Evolutionary conservation across 2,888 invertebrate species (phyloP), one percentile per base, ranked within the genome.

Genomic region (Epistrophella euchroma): DNA sequence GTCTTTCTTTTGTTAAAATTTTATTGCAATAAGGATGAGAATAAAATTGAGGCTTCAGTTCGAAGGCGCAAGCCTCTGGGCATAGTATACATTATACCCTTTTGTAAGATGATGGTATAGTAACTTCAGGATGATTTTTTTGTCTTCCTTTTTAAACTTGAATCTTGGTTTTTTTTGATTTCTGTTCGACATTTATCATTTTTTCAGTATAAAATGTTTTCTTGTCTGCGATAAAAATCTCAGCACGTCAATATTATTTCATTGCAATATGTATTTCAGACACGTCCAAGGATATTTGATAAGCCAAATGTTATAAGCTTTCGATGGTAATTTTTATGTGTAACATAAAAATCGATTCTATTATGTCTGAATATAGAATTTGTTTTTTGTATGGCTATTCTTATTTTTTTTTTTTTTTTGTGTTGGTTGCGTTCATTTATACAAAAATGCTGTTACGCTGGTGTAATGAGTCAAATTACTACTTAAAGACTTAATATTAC

Each of bases 1-100:
- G 19, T 37, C 60, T 13, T 62, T 62, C 40, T 40, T 22, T 25
- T 62, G 40, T 43, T 62, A 43, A 40, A 62, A 25, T 22, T 40
- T 40, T 15, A 35, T 22, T 32, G 15, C 15, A 2, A n/a, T n/a
- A n/a, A 28, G 11, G 28, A 58, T 11, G 13, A 37, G 11, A 13
- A 37, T 17, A 58, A 37, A 19, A 13, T 35, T 58, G 15, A 37
- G 37, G 58, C 11, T 52, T 52, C 52, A 52, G 28, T 52, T 52
- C 9, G 25, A 52, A 25, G 52, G 25, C 25, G n/a, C 3, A 52
- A 9, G 4, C 52, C 25, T n/a, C 28, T 13, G 50, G 50, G 50
- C 13, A 52, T 25, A 22, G 0, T 1, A 45, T 32, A 11, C 2
- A 19, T 1, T 15, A 25, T 7, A 52, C 5, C 15, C 50, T 25